Evolutionary conservation across 1,140 invertebrate genomes (phyloP).

Genomic region (Atta colombica): DNA sequence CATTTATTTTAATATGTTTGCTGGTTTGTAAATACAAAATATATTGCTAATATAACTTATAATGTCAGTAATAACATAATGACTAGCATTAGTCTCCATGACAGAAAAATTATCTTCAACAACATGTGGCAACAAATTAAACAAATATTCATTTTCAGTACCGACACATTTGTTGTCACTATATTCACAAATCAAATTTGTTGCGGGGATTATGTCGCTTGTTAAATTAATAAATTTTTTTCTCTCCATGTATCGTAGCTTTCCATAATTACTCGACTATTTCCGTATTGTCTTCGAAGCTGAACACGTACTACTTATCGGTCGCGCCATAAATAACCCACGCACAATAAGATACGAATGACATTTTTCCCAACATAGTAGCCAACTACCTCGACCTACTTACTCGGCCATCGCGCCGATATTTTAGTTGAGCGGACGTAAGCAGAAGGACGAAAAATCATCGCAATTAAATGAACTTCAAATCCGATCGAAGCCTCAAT

Average conservation of each 20-base stretch:
- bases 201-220: too few species aligned
- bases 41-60: too few species aligned
- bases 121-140: too few species aligned
- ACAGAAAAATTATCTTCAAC: too few species aligned
- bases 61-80: too few species aligned
- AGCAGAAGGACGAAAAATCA: neutral
- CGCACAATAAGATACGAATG: conserved; percentile 45
- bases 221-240: too few species aligned
- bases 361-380: conserved; percentile 50
- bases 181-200: too few species aligned
- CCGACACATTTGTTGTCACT: too few species aligned
- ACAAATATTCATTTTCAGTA: too few species aligned
- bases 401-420: neutral
- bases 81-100: too few species aligned
- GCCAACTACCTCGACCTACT: conserved; percentile 51
- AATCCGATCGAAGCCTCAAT: conserved; percentile 4
- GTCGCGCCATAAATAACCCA: conserved; percentile 38
- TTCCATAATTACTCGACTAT: conserved; percentile 9
- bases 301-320: conserved; percentile 36
- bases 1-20: too few species aligned
- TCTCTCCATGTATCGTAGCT: neutral
- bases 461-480: conserved; percentile 4
- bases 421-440: conserved; percentile 14
- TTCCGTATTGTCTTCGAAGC: conserved; percentile 21
- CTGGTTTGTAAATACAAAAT: too few species aligned